Conservation (phyloP, 2,113 vertebrate species). For the Orycteropus afer region DNA sequence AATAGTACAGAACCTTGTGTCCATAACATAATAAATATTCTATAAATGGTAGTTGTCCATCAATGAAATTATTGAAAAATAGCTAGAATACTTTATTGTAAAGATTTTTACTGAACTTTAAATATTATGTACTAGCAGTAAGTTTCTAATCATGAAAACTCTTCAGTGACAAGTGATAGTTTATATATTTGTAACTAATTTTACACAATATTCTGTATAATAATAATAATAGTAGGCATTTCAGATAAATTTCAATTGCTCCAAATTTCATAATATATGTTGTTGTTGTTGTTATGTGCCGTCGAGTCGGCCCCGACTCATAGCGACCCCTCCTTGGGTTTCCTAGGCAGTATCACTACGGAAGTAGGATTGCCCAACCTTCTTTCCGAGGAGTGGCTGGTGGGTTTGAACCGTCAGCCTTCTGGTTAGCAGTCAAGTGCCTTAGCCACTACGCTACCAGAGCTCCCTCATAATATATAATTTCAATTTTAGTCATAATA, state of each 20-base stretch:
- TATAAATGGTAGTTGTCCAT: background rate
- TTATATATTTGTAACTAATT: background rate
- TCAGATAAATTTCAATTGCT: background rate
- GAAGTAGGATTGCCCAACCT: too few relatives aligned
- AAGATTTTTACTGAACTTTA: background rate
- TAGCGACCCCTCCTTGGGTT: too few relatives aligned
- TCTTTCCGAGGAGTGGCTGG: too few relatives aligned
- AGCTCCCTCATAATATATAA: too few relatives aligned
- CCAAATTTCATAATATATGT: background rate
- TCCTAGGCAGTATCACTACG: too few relatives aligned
- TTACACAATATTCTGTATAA: background rate
- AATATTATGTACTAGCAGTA: background rate
- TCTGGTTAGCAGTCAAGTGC: too few relatives aligned
- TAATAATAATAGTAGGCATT: background rate
- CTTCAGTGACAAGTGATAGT: background rate
- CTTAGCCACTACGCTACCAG: too few relatives aligned
- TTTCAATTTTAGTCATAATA: too few relatives aligned
- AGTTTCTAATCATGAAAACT: background rate
- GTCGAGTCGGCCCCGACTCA: too few relatives aligned
- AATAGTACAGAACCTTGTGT: background rate
- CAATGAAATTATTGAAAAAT: slow-evolving; percentile 35
- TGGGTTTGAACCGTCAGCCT: too few relatives aligned
- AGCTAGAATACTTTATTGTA: background rate
- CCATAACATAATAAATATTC: background rate
- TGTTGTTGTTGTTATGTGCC: too few relatives aligned